Evolutionary conservation across 1,140 invertebrate genomes (phyloP).

Genomic region (Babylonia areolata): DNA sequence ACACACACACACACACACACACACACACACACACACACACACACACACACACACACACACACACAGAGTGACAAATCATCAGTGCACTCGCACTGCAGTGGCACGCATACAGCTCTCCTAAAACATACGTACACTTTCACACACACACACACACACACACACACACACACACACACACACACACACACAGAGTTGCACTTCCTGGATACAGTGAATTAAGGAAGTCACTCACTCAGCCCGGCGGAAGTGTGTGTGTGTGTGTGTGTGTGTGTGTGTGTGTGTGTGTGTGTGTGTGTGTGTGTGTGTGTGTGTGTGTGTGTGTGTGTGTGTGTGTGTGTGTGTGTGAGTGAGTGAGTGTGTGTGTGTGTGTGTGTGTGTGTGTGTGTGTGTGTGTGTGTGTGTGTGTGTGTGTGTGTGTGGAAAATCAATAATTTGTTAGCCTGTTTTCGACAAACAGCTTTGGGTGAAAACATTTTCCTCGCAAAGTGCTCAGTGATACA

Average conservation of each 20-base stretch:
- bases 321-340: too few species aligned
- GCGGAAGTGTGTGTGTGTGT: neutral
- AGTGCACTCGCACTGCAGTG: too few species aligned
- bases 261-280: constrained; percentile 11
- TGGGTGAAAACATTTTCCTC: too few species aligned
- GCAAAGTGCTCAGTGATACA: too few species aligned
- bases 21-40: neutral
- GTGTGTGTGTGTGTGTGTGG: neutral
- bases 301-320: neutral
- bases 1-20: neutral
- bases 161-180: neutral
- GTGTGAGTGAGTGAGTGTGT: neutral
- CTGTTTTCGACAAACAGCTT: too few species aligned
- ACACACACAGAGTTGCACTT: neutral
- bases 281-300: constrained; percentile 8
- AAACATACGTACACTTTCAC: neutral
- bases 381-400: neutral
- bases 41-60: neutral
- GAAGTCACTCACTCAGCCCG: too few species aligned
- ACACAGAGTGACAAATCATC: too few species aligned
- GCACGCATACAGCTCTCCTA: too few species aligned
- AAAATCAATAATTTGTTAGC: too few species aligned
- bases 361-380: neutral
- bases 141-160: constrained; percentile 21
- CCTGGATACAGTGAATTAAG: too few species aligned